Conservation (phyloP, 1,140 invertebrate genomes). For the Choristoneura fumiferana region DNA sequence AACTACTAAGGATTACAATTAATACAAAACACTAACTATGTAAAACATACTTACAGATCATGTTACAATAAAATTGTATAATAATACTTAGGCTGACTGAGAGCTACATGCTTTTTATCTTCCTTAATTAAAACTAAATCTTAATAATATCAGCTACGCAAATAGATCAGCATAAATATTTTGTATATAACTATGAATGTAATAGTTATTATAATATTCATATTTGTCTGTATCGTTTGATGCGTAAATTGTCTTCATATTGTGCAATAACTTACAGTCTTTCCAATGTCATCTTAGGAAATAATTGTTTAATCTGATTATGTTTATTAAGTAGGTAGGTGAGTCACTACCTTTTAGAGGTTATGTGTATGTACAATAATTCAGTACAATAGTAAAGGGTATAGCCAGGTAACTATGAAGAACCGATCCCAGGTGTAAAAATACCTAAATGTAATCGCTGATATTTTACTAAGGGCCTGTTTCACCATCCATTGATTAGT, state of each 20-base stretch:
- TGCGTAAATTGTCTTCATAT: conserved; percentile 49
- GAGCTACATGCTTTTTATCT: conserved; percentile 37
- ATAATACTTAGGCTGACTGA: conserved; percentile 65
- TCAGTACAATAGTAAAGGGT: too few species aligned
- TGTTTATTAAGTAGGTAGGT: not conserved
- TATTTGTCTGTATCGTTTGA: conserved; percentile 50
- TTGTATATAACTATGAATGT: conserved; percentile 36
- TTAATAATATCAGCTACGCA: conserved; percentile 58
- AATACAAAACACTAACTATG: conserved; percentile 31
- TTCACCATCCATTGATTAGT: too few species aligned
- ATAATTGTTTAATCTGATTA: conserved; percentile 6
- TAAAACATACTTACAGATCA: conserved; percentile 35
- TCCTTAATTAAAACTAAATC: conserved; percentile 49
- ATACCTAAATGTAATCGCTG: too few species aligned
- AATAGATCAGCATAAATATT: conserved; percentile 45
- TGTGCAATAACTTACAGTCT: conserved; percentile 48
- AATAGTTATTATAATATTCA: conserved; percentile 38
- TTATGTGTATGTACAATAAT: too few species aligned
- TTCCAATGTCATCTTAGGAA: conserved; percentile 31
- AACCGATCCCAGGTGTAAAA: too few species aligned
- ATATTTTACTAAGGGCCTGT: too few species aligned
- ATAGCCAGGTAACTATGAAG: too few species aligned
- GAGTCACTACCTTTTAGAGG: too few species aligned
- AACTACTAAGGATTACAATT: conserved; percentile 23
- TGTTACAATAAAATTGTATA: conserved; percentile 40